A percentile compares a stretch with the other conserved stretches of the same genome.
Conservation (phyloP, 2,113 vertebrate genomes). For the Drymodes brunneopygia region DNA sequence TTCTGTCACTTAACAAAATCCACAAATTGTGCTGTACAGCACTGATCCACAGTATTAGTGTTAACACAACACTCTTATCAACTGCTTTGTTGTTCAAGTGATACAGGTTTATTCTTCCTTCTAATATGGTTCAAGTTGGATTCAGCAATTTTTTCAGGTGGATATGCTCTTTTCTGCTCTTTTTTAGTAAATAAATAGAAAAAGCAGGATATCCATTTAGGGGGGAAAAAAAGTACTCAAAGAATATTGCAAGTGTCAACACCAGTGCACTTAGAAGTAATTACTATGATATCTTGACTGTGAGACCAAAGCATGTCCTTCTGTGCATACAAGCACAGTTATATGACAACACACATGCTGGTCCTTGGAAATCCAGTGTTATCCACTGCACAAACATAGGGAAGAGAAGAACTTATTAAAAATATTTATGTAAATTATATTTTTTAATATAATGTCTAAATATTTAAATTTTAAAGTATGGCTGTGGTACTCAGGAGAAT, state of each 20-base stretch:
- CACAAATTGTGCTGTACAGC: background rate
- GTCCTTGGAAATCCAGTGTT: background rate
- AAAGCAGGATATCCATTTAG: background rate
- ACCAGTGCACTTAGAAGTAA: background rate
- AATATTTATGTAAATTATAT: background rate
- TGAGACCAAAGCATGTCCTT: background rate
- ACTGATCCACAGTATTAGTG: background rate
- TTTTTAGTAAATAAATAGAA: background rate
- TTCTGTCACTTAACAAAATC: accelerated
- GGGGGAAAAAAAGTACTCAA: background rate
- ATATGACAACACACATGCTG: background rate
- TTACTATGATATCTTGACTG: background rate
- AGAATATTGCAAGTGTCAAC: background rate
- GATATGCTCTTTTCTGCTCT: background rate
- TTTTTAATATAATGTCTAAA: background rate
- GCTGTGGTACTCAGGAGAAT: background rate
- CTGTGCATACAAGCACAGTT: background rate
- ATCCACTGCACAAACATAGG: background rate
- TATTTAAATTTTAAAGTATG: background rate
- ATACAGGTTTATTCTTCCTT: background rate
- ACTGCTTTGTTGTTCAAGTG: background rate
- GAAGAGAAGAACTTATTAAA: background rate
- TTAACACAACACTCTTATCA: background rate
- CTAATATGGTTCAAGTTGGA: background rate
- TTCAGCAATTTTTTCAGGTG: background rate